Evolutionary conservation across 2,797 vertebrate species (phyloP).

Genomic region (Hapalemur alaotrensis): DNA sequence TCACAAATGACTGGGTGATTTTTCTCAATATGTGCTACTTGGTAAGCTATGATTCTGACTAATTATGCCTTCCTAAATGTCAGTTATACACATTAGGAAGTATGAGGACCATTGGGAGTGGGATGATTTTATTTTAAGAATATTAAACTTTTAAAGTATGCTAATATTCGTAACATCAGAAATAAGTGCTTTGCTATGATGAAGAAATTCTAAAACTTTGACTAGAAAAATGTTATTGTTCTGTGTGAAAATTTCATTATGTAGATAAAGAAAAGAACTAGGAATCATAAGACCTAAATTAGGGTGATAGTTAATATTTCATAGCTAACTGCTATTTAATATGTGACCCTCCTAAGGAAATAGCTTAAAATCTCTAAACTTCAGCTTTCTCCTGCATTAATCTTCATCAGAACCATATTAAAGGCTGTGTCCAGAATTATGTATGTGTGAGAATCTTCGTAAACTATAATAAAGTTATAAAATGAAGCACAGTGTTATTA

Average conservation of each 20-base stretch:
- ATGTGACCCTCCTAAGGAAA: not conserved
- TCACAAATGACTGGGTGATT: not conserved
- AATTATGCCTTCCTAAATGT: conserved; percentile 54
- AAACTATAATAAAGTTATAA: not conserved
- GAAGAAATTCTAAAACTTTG: not conserved
- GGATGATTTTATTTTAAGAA: not conserved
- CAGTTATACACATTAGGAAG: conserved; percentile 8
- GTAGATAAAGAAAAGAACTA: not conserved
- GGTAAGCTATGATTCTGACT: not conserved
- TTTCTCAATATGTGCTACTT: conserved; percentile 27
- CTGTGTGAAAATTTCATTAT: not conserved
- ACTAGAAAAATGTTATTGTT: not conserved
- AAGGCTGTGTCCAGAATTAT: not conserved
- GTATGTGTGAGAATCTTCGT: not conserved
- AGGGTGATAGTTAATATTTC: not conserved
- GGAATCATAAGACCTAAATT: not conserved
- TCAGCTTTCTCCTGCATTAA: not conserved
- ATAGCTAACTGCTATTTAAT: not conserved
- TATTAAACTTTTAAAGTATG: conserved; percentile 20
- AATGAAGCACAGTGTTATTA: not conserved
- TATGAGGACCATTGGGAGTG: not conserved
- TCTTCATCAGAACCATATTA: not conserved
- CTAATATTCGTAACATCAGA: not conserved
- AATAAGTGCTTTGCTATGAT: not conserved
- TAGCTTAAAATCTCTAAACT: not conserved